Conservation (phyloP, 2,888 invertebrate genomes). For the Drosophila barbarae region DNA sequence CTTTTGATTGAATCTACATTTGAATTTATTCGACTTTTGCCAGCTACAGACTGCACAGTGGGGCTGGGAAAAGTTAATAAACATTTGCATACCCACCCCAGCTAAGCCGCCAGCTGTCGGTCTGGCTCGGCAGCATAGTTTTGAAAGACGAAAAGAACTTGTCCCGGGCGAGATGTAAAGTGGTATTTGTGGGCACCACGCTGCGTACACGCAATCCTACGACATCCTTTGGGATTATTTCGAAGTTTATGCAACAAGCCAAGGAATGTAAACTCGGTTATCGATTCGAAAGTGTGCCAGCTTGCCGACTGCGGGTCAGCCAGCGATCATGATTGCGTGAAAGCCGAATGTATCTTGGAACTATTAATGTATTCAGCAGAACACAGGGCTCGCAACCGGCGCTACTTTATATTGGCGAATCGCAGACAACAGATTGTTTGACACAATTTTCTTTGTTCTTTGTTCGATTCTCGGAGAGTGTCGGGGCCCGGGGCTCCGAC, state of each 20-base stretch:
- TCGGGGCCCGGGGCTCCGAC: conserved; percentile 2
- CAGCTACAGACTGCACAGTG: conserved; percentile 1
- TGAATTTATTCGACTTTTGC: conserved; percentile 42
- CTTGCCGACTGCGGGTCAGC: conserved; percentile 10
- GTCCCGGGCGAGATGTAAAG: conserved; percentile 1
- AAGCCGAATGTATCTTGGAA: conserved; percentile 7
- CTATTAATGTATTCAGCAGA: conserved; percentile 6
- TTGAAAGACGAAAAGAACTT: neutral
- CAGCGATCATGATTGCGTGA: neutral
- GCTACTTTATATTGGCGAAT: conserved; percentile 23
- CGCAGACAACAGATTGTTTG: conserved; percentile 26
- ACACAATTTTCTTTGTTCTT: conserved; percentile 21
- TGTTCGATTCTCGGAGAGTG: conserved; percentile 2
- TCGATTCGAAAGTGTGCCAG: conserved; percentile 8
- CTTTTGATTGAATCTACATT: conserved; percentile 56
- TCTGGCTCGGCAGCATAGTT: conserved; percentile 5
- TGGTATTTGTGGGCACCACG: conserved; percentile 19
- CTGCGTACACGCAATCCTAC: conserved; percentile 32
- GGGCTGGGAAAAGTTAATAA: conserved; percentile 50
- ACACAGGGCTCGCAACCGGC: neutral
- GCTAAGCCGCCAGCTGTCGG: conserved; percentile 43
- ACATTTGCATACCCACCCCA: conserved; percentile 48
- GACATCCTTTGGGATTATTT: neutral
- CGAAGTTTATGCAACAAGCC: conserved; percentile 11
- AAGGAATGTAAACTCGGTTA: conserved; percentile 7